Evolutionary conservation across 2,113 vertebrate species (phyloP), one percentile per base, ranked within the genome.

Genomic region (Lasiurus cinereus): DNA sequence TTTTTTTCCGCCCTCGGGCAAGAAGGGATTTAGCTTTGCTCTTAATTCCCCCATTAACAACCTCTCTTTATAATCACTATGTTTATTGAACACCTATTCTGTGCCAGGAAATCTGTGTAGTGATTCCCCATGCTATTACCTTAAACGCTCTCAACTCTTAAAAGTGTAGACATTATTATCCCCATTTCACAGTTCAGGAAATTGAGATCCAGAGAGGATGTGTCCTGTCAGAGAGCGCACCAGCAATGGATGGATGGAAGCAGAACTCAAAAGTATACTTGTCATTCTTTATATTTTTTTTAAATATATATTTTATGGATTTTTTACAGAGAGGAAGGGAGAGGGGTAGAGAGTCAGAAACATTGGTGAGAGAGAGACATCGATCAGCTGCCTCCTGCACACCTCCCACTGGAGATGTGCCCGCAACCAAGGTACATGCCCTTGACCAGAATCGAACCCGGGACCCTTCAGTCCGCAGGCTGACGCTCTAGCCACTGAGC

Each of bases 31-130:
- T 91, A 92, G 66, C 90, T 94, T 48, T 95, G 96, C 90, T 96
- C 94, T 91, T 91, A 72, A 88, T 93, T 96, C 86, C 10, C 36
- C 92, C 74, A 94, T 92, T 96, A 94, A 70, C 88, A 86, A 19
- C 74, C 52, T 59, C 92, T 83, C 74, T 95, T 94, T 91, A 80
- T 92, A 96, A 96, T 94, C 85, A 62, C 73, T 70, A 13, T 36
- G 0, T 91, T 97, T 97, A 94, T 91, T 96, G 93, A 95, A 72
- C 91, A 95, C 54, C 74, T 97, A 94, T 69, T 95, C 74, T 70
- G 36, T 96, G 85, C 93, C 54, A 96, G 54, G 48, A 80, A 77
- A 27, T 83, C 82, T 36, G 59, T 36, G 22, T 6, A 62, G 48
- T 74, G 21, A 90, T 93, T 96, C 90, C 87, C 62, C 67, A 46